These are phyloP conservation scores for Temnothorax curvispinosus DNA, from an alignment of 1,140 invertebrate genomes.

Conservation along the genomic window DNA sequence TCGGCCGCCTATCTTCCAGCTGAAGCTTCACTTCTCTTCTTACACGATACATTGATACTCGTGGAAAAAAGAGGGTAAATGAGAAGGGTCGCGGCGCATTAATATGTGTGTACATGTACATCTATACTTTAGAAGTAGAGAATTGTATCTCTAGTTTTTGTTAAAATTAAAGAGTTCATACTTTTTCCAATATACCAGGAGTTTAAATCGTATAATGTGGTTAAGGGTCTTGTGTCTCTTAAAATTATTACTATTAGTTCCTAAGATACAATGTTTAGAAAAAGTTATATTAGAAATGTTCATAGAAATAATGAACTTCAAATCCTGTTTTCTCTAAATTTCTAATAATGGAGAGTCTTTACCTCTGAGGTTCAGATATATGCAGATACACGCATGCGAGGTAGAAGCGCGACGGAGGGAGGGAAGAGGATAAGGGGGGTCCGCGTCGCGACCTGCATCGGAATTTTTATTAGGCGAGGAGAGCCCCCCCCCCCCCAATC, in stretches of 20 bases:
- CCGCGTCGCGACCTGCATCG: background rate
- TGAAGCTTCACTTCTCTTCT: background rate
- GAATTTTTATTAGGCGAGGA: slow-evolving; percentile 30
- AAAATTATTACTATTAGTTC: too few species aligned
- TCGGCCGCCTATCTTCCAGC: background rate
- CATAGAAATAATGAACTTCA: too few species aligned
- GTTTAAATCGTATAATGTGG: too few species aligned
- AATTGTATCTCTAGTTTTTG: too few species aligned
- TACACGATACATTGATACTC: background rate
- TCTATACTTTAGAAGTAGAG: too few species aligned
- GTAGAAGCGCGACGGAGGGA: background rate
- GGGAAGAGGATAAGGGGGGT: background rate
- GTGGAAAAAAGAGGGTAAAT: background rate
- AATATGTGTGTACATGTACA: background rate
- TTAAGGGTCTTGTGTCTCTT: too few species aligned
- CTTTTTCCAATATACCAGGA: too few species aligned
- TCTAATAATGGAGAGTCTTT: too few species aligned
- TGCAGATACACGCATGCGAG: background rate
- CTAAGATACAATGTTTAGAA: too few species aligned
- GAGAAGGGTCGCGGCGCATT: background rate
- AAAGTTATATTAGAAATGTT: too few species aligned
- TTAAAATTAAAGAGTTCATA: too few species aligned
- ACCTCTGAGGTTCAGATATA: background rate
- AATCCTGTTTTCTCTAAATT: too few species aligned
- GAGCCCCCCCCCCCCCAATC: background rate